phyloP scores from a whole-genome alignment of 2,113 vertebrate genomes.

The Chionomys nivalis region DNA sequence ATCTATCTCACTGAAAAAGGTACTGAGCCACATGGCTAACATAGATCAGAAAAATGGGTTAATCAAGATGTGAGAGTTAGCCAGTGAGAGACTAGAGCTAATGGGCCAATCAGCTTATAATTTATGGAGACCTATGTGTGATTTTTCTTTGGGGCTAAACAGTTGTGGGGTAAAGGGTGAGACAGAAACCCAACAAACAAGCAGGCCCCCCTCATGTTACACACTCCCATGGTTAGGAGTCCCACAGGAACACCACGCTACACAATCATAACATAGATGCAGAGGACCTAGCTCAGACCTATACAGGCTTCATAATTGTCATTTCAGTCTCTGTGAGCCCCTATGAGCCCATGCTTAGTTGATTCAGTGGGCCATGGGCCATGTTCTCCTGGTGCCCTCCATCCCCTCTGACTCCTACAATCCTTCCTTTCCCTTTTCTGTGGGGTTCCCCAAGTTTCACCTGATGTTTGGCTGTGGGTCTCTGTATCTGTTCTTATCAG shows the following conservation, averaged over 20 bases:
- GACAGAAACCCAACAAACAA: no score
- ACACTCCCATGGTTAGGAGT: background rate
- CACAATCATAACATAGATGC: background rate
- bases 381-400: background rate
- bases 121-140: no score
- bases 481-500: background rate
- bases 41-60: no score
- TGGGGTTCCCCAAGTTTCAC: background rate
- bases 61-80: no score
- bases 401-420: background rate
- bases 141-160: no score
- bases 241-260: background rate
- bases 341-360: background rate
- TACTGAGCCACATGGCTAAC: no score
- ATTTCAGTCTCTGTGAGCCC: background rate
- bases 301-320: background rate
- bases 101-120: no score
- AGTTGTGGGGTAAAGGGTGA: no score
- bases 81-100: no score
- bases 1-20: no score
- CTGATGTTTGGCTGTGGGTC: background rate
- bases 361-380: background rate
- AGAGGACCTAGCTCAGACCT: no score
- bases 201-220: no score
- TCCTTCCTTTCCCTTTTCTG: background rate